A percentile compares a stretch with the other conserved stretches of the same genome.
Evolutionary conservation across 1,140 invertebrate genomes (phyloP).

Genomic region (Drosophila takahashii): DNA sequence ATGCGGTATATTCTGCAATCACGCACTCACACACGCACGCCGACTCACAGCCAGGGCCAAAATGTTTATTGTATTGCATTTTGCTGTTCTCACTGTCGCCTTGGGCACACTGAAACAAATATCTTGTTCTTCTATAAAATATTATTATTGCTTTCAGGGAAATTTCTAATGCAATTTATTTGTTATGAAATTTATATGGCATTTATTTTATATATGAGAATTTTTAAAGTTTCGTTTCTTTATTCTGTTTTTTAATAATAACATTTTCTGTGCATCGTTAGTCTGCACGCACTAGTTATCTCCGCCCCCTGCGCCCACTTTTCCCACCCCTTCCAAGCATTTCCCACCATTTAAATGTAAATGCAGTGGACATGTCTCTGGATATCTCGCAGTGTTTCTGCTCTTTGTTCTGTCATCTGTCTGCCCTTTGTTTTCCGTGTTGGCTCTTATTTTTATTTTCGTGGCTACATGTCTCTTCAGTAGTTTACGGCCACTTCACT

Average conservation of each 20-base stretch:
- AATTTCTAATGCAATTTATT: too few relatives aligned
- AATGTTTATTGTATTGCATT: constrained; percentile 76
- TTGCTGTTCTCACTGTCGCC: constrained; percentile 48
- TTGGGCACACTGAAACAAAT: not conserved
- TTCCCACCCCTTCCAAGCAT: not conserved
- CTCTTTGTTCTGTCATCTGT: constrained; percentile 13
- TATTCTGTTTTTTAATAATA: not conserved
- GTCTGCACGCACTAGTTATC: constrained; percentile 5
- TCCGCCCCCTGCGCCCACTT: not conserved
- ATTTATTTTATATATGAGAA: not conserved
- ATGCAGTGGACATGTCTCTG: constrained; percentile 50
- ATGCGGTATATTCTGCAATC: constrained; percentile 54
- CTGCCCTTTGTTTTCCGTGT: constrained; percentile 8
- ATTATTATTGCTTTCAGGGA: not conserved
- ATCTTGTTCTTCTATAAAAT: not conserved
- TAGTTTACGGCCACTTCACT: constrained; percentile 1
- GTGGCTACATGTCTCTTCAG: not conserved
- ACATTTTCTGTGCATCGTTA: constrained; percentile 10
- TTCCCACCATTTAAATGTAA: constrained; percentile 54
- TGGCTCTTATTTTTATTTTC: constrained; percentile 9
- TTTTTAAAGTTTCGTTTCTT: not conserved
- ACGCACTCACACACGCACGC: constrained; percentile 42
- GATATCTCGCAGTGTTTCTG: constrained; percentile 17
- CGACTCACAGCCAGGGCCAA: constrained; percentile 15
- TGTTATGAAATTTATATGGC: not conserved